Base-by-base conservation (phyloP, 2,888 invertebrate genomes). In the Apodemia hepburni region DNA sequence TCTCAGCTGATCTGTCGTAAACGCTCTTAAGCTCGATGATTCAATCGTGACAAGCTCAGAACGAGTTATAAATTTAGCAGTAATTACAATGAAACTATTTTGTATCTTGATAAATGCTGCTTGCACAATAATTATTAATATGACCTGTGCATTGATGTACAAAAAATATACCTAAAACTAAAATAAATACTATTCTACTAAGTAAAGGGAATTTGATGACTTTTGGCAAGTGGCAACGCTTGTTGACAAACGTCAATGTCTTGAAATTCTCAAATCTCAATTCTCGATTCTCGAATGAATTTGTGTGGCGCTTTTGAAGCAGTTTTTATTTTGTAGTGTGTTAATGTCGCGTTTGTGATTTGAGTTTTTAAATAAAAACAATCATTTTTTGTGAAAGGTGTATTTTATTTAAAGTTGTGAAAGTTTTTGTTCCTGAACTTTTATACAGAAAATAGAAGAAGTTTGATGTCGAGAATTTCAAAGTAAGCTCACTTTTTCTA, bases 271-370 rank as follows among this genome's bases (percentile, higher is more conserved):
- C 45, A 42, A 42, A 42, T 42, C 42, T 15, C 8, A 9, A 42
- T 42, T 15, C 42, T 42, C n/a, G n/a, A 22, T 22, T 22, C 22
- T 22, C 22, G 22, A 22, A 22, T 6, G 45, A 45, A 45, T 45
- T 45, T 45, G n/a, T n/a, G 72, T 73, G 66, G 79, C 80, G 80
- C 78, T 78, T 73, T 73, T 74, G 70, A 70, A 67, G 63, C 71
- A 67, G 66, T 69, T 73, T 73, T 65, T 65, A 65, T 69, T 59
- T 61, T 65, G 64, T 76, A 69, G 71, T 74, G 74, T 74, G 72
- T 75, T 76, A 73, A 72, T 57, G 54, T 29, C 29, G 54, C 54
- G 29, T 57, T 57, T 70, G 73, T 76, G 73, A 69, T 77, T 78
- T 74, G 67, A 65, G 67, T 66, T 74, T 61, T 61, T 33, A 22